Evolutionary conservation across 2,888 invertebrate species (phyloP), one percentile per base, ranked within the genome.

Genomic region (Apotomis capreana): DNA sequence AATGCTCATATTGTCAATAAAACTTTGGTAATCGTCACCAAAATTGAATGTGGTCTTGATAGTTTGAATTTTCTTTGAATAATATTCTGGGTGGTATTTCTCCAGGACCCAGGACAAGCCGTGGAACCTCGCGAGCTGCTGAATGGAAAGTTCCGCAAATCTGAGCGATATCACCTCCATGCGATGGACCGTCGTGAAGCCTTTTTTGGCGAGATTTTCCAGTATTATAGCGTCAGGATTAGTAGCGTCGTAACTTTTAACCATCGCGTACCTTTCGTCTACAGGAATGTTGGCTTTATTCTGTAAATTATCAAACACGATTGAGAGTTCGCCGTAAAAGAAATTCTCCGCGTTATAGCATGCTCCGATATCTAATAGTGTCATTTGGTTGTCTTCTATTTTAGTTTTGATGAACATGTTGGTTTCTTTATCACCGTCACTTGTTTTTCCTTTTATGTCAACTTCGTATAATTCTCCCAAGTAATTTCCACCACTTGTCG

Each of bases 81-180:
- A 89, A 76, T 83, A 89, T 44, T 81, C 79, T 0, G 85, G 85
- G 49, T 74, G 76, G 67, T 75, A 79, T 1, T 77, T 74, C 78
- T 88, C 74, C 12, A 89, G 10, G 0, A 81, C 83, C 67, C 86
- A 87, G 0, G 88, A 81, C 0, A 90, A 69, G 0, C 79, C 84
- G 59, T 90, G 90, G 40, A 89, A 86, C 76, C 80, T 90, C 0
- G 90, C 90, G 5, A 90, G 76, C 68, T 88, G 80, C 65, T 80
- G 74, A 0, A 89, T 73, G 0, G 84, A 79, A 44, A 82, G 69
- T 74, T 87, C 83, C 6, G 85, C 84, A 76, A 86, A 87, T 37
- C 83, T 77, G 5, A 85, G 49, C 0, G 84, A 76, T n/a, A 86
- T 76, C 0, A 83, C 79, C 12, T 87, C 82, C 77, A 84, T 80